A percentile compares a stretch with the other conserved stretches of the same genome.
phyloP scores from a whole-genome alignment of 2,797 vertebrate species.

The Prunella strophiata region DNA sequence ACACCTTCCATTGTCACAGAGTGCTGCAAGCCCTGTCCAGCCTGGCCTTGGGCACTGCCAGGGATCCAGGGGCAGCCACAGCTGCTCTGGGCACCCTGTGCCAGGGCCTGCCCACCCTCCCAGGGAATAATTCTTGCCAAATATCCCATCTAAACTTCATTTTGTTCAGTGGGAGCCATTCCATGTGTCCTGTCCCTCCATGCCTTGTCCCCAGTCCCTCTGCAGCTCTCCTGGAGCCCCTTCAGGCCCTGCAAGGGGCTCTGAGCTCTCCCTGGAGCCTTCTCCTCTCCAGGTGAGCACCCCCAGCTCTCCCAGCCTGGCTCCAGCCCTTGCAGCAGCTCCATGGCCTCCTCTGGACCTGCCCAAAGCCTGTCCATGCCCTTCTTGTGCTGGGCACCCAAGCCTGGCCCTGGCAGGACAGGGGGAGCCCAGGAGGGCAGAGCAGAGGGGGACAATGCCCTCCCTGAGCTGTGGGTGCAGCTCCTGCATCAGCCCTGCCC shows the following conservation, averaged over 20 bases:
- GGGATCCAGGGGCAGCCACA: not conserved
- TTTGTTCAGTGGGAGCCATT: not conserved
- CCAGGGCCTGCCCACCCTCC: not conserved
- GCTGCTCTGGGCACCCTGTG: not conserved
- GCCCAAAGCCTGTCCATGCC: fast-evolving
- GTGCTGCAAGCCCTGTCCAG: not conserved
- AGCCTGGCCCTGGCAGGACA: not conserved
- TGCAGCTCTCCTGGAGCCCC: not conserved
- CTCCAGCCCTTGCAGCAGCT: not conserved
- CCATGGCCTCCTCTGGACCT: not conserved
- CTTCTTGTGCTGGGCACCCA: not conserved
- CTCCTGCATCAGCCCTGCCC: not conserved
- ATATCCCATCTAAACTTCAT: not conserved
- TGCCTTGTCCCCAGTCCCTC: not conserved
- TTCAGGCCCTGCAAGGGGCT: not conserved
- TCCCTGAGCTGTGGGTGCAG: not conserved
- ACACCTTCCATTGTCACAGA: not conserved
- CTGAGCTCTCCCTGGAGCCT: not conserved
- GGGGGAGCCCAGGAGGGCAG: not conserved
- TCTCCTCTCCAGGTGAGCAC: not conserved
- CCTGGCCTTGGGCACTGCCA: not conserved
- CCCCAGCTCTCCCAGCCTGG: not conserved
- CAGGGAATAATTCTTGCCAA: not conserved
- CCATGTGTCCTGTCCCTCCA: not conserved
- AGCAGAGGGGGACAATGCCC: not conserved